These are phyloP conservation scores for Neosilurus mollespiculum DNA, from an alignment of 2,797 vertebrate genomes.

Conservation along the genomic window DNA sequence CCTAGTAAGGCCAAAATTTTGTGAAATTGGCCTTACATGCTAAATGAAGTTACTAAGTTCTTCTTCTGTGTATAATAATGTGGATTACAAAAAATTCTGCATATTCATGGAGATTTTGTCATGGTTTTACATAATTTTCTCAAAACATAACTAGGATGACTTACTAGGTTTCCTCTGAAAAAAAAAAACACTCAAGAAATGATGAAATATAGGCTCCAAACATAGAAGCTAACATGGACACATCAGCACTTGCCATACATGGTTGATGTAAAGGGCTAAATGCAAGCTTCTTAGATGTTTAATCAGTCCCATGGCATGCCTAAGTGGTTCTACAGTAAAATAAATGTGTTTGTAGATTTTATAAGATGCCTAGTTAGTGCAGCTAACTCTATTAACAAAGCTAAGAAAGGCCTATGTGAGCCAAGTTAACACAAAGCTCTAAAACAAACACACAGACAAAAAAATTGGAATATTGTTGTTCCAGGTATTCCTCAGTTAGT, in stretches of 20 bases:
- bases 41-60: too few species aligned
- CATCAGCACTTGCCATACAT: not conserved
- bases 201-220: not conserved
- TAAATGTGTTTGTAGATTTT: not conserved
- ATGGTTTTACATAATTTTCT: too few species aligned
- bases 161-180: too few species aligned
- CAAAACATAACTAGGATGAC: too few species aligned
- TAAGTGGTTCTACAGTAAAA: not conserved
- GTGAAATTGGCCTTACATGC: too few species aligned
- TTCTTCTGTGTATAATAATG: too few species aligned
- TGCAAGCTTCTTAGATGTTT: not conserved
- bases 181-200: not conserved
- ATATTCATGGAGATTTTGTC: too few species aligned
- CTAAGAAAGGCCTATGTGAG: not conserved
- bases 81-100: too few species aligned
- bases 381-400: not conserved
- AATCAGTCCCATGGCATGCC: not conserved
- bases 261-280: not conserved
- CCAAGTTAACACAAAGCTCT: not conserved
- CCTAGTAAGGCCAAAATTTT: too few species aligned
- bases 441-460: not conserved
- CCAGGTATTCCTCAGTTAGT: not conserved
- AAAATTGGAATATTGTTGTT: not conserved
- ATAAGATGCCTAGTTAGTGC: not conserved
- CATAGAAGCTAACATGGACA: not conserved